phyloP scores from a whole-genome alignment of 2,113 vertebrate species.

The Scopus umbretta region DNA sequence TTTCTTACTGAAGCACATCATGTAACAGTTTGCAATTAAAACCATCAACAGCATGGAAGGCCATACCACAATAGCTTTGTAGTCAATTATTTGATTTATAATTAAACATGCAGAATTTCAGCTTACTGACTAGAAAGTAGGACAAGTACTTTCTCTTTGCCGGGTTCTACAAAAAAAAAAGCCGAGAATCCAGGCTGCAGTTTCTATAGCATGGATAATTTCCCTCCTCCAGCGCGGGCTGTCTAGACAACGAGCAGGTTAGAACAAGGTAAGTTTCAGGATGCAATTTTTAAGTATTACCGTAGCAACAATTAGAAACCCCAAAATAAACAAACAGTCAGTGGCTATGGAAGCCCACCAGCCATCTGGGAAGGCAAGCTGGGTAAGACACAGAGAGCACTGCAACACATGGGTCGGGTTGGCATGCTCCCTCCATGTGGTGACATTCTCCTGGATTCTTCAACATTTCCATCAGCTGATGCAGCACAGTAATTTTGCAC shows the following conservation, averaged over 20 bases:
- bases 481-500: fast-evolving
- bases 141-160: constrained; percentile 25
- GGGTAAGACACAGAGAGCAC: neutral
- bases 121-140: constrained; percentile 54
- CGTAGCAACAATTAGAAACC: constrained; percentile 47
- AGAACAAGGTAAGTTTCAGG: constrained; percentile 41
- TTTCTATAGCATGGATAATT: neutral
- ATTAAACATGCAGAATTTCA: constrained; percentile 60
- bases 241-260: constrained; percentile 53
- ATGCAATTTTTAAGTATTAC: constrained; percentile 54
- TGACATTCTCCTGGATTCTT: neutral
- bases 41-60: constrained; percentile 25
- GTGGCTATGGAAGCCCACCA: neutral
- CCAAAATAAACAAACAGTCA: constrained; percentile 23
- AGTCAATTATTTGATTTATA: constrained; percentile 66
- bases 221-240: neutral
- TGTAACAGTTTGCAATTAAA: constrained; percentile 43
- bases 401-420: neutral
- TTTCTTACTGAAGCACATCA: constrained; percentile 20
- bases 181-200: constrained; percentile 21
- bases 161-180: constrained; percentile 7
- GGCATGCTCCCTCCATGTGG: fast-evolving
- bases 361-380: neutral
- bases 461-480: fast-evolving
- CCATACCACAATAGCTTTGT: constrained; percentile 46